Evolutionary conservation across 1,140 invertebrate species (phyloP), one percentile per base, ranked within the genome.

Genomic region (Saxidomus purpurata): DNA sequence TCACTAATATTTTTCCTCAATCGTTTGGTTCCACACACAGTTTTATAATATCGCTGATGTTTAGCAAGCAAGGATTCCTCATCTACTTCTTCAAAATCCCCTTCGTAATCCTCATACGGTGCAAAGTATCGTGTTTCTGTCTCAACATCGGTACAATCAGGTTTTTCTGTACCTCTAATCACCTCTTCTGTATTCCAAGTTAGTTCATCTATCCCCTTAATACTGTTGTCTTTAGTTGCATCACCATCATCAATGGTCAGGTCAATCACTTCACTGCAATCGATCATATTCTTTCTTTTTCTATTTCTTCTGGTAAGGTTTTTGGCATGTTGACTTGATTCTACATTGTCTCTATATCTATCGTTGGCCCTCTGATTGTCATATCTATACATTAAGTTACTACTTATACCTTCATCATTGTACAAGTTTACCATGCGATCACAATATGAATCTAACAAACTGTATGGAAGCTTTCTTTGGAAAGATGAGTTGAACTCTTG

Each of bases 1-100:
- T 63, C 19, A 28, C n/a, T 63, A 15, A 8, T 43, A 15, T 43
- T 43, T 63, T 19, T 28, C n/a, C n/a, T 55, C 19, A 63, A 9
- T 28, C 59, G n/a, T 15, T 63, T 63, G 25, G 15, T 9, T 63
- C 28, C 59, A 8, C 6, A 6, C n/a, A 6, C 25, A 9, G 9
- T 63, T 25, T 11, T 28, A 15, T 76, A 76, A 8, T 76, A 22
- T 43, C n/a, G 47, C 9, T 47, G 38, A 49, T 76, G 71, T 22
- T 11, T 13, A 28, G 71, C 71, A 25, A 76, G 87, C 83, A 87
- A 40, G 83, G 49, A 76, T 22, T 49, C 19, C 15, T 49, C 40
- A 40, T 76, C 71, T 2, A 76, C n/a, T 15, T 76, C 25, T 28
- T 76, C 71, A 28, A 49, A 43, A 25, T 76, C 71, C 1, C n/a